These are phyloP conservation scores for Echinops telfairi DNA, from an alignment of 2,113 vertebrate species.

Conservation along the genomic window DNA sequence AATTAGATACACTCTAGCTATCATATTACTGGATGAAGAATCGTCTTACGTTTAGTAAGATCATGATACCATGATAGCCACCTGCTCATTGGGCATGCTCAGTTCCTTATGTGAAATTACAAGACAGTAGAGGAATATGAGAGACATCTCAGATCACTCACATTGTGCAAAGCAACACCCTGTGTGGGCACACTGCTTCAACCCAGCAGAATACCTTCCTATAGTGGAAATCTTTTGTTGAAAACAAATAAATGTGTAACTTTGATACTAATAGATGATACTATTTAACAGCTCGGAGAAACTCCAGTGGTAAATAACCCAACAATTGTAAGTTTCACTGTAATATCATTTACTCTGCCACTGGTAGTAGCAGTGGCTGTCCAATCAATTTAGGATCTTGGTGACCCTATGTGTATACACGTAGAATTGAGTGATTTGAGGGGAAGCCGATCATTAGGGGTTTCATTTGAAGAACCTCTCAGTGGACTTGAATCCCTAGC, in stretches of 20 bases:
- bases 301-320: not conserved
- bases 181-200: not conserved
- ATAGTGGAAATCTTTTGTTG: not conserved
- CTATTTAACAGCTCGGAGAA: not conserved
- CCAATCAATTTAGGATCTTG: not conserved
- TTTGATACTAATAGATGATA: not conserved
- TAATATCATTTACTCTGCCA: not conserved
- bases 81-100: not conserved
- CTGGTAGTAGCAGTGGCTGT: too few relatives aligned
- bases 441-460: not conserved
- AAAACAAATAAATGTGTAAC: not conserved
- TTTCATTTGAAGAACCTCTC: too few relatives aligned
- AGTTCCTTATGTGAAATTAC: not conserved
- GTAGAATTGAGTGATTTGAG: not conserved
- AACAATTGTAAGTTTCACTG: not conserved
- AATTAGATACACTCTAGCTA: not conserved
- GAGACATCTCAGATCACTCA: not conserved
- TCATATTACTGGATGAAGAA: not conserved
- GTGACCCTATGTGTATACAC: not conserved
- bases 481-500: too few relatives aligned
- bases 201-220: not conserved
- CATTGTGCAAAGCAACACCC: not conserved
- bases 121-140: not conserved
- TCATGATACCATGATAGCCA: not conserved
- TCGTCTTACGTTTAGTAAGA: not conserved